Base-by-base conservation (phyloP, 2,113 vertebrate species). In the Murina feae region DNA sequence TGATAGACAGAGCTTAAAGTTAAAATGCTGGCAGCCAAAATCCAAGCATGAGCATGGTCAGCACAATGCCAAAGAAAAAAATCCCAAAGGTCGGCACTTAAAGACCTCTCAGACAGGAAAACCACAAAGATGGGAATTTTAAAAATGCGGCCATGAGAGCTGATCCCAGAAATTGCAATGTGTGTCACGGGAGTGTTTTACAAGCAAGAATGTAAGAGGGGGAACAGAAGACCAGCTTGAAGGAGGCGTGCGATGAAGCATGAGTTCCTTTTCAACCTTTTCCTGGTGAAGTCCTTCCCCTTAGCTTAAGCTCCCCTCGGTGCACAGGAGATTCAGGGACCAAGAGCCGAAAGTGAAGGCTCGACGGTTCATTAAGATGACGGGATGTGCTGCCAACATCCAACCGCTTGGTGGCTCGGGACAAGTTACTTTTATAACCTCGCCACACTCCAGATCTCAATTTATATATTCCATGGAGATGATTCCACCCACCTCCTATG, bases 31-130 rank as follows among this genome's bases (percentile, higher is more conserved):
- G 71, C 75, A 78, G 89, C 35, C 23, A 83, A 76, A 78, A 88
- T 30, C 2, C 42, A 85, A 95, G 87, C 25, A 69, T 55, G 49
- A 89, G 93, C 39, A 37, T 93, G 81, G 84, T 94, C 90, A 95
- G 89, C 93, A 91, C 60, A 91, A 79, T 23, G 44, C n/a, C 0
- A 0, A 58, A 91, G 55, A 47, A 88, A 95, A 94, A 87, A 42
- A 80, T 86, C 65, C 93, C 83, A 21, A 71, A 92, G 93, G 83
- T 74, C 92, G 82, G 89, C 66, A 35, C 75, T 91, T 44, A 28
- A 35, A 86, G 89, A 84, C 86, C 90, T 79, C 74, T 88, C 47
- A 53, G 74, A 79, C 88, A 95, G 95, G 89, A 96, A 97, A 93
- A 95, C 93, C 94, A 93, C 93, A 44, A 42, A 91, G 86, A 86